Evolutionary conservation across 2,797 vertebrate genomes (phyloP).

Genomic region (Peromyscus melanophrys): DNA sequence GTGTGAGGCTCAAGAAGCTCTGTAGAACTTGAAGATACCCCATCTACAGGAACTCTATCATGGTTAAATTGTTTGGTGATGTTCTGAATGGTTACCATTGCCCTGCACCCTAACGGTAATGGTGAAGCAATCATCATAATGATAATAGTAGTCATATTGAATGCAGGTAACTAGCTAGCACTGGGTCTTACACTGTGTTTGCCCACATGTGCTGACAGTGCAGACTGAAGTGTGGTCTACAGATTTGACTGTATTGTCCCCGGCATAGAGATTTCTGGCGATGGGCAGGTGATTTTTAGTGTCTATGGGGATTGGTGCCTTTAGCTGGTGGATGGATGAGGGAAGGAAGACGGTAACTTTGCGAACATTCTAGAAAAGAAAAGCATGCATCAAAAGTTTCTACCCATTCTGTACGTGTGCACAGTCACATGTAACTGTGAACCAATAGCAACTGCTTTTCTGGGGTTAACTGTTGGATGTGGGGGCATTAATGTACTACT

Average conservation of each 20-base stretch:
- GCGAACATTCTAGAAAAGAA: conserved; percentile 32
- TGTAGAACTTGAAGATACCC: background rate
- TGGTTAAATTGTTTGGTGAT: background rate
- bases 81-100: conserved; percentile 10
- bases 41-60: background rate
- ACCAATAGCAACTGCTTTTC: background rate
- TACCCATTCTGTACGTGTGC: background rate
- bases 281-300: conserved; percentile 2
- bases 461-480: background rate
- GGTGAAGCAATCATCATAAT: background rate
- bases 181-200: background rate
- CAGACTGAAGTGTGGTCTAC: background rate
- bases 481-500: background rate
- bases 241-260: background rate
- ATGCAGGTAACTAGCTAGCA: background rate
- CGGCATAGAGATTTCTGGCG: conserved; percentile 1
- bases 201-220: background rate
- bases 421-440: background rate
- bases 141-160: background rate
- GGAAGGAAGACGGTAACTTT: background rate
- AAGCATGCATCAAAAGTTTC: background rate
- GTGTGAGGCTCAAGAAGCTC: background rate
- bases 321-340: background rate
- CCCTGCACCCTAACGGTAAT: background rate
- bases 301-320: background rate